Evolutionary conservation across 2,113 vertebrate genomes (phyloP), one percentile per base, ranked within the genome.

Genomic region (Ursus arctos): DNA sequence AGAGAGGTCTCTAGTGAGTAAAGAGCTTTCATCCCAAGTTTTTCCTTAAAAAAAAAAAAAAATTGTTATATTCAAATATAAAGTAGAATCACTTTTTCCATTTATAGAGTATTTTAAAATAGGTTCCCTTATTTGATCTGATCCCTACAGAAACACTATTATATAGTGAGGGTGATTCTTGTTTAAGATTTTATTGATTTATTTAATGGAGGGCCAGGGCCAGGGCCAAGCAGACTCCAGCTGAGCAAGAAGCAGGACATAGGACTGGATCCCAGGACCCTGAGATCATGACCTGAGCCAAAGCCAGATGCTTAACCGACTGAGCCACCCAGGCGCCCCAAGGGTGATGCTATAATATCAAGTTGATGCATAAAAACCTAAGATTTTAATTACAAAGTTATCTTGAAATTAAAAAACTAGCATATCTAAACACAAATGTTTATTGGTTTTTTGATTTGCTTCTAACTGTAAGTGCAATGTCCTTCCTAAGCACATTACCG

Each of bases 101-200:
- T 61, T 94, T 88, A 82, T 8, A 61, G 28, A 88, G 26, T 22
- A 84, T 40, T 83, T 89, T 84, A 89, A 92, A 92, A 89, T 84
- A 59, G 18, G 2, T 72, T 80, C 22, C 72, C 19, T 92, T 59
- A 77, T 83, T 83, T 53, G 4, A 79, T 63, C 85, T 57, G 65
- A 80, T 80, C 6, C 4, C 12, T 93, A 18, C 2, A 89, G 51
- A 72, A 40, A 31, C 6, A n/a, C 16, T 80, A 74, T 74, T 85
- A 19, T 67, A 57, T 40, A 72, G 5, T 43, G 40, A 69, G 6
- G 31, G 63, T 67, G 31, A 7, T 15, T 31, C 28, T 65, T 67
- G 33, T 67, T 67, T 33, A 67, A 67, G 63, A 67, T 67, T 33
- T 67, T 63, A 63, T 63, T 57, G 5, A 59, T 59, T 33, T 33